Evolutionary conservation across 2,888 invertebrate genomes (phyloP), one percentile per base, ranked within the genome.

Genomic region (Melipona beecheii): DNA sequence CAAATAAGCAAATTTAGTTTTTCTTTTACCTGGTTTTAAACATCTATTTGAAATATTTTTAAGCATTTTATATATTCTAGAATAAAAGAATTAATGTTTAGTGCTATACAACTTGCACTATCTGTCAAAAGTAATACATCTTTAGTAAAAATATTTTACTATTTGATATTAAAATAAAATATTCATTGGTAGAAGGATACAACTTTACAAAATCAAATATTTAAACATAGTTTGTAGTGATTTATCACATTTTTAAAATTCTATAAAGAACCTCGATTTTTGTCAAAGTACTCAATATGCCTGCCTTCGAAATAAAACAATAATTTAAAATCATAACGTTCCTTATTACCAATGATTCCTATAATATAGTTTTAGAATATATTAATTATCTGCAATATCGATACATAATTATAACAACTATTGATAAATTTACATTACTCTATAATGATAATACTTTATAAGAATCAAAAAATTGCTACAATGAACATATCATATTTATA

Each of bases 361-460:
- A 78, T 80, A 69, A 64, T 70, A 82, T 80, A 56, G 85, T 72
- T 85, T 78, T 77, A 85, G 84, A 89, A 88, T 87, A 81, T 89
- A 86, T 87, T 88, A 89, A 64, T 83, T 74, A 84, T 74, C 73
- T 78, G 75, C 78, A 88, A 79, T 84, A 78, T 73, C 72, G 64
- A 58, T 88, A 89, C 77, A 69, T 76, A 78, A 86, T 71, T 60
- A 70, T 84, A 82, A 84, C 75, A 81, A 74, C 72, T 85, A 87
- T 71, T 62, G 81, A 85, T 83, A 75, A 81, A 78, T 81, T 84
- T 86, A 81, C 81, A 81, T 86, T 86, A 87, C 62, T 81, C 76
- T 75, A 75, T 75, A 36, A 78, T 72, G 84, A 77, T 83, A 85
- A 81, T 87, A 89, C 64, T 86, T 79, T 71, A 84, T 79, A 62